phyloP scores from a whole-genome alignment of 2,797 vertebrate species.

The Astyanax mexicanus region DNA sequence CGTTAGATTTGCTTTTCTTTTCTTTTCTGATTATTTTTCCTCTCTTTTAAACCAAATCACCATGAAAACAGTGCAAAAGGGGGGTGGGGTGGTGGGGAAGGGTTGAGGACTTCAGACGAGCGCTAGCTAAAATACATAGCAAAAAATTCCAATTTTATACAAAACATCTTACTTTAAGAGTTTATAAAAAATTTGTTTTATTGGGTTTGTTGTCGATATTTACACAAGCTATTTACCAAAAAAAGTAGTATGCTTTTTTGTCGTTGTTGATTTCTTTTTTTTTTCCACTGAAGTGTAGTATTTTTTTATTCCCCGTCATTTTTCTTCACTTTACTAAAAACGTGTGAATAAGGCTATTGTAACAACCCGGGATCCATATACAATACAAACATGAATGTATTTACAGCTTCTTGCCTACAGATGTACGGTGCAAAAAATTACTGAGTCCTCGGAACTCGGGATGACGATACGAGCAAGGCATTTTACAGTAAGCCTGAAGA shows the following conservation, averaged over 20 bases:
- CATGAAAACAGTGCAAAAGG: conserved; percentile 94
- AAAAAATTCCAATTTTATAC: conserved; percentile 99
- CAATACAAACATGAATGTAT: conserved; percentile 97
- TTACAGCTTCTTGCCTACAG: conserved; percentile 95
- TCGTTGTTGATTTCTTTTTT: conserved; percentile 81
- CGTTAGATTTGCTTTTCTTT: conserved; percentile 73
- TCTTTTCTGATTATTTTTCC: conserved; percentile 72
- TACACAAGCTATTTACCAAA: conserved; percentile 99
- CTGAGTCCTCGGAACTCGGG: conserved; percentile 89
- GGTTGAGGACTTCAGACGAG: conserved; percentile 92
- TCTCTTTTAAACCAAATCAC: conserved; percentile 71
- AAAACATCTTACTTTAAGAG: conserved; percentile 98
- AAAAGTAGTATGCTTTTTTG: conserved; percentile 76
- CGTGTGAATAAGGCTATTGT: conserved; percentile 99
- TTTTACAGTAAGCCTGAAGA: conserved; percentile 91
- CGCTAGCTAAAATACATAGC: conserved; percentile 99
- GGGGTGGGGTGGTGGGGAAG: conserved; percentile 84
- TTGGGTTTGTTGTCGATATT: conserved; percentile 88
- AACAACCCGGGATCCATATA: conserved; percentile 97
- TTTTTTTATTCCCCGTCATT: conserved; percentile 75
- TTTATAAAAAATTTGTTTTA: conserved; percentile 94
- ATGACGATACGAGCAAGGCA: conserved; percentile 97
- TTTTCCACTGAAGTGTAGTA: conserved; percentile 77
- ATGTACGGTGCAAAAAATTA: conserved; percentile 94
- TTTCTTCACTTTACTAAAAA: conserved; percentile 88